Evolutionary conservation across 2,113 vertebrate genomes (phyloP), one percentile per base, ranked within the genome.

Genomic region (Gnathochromis pfefferi): DNA sequence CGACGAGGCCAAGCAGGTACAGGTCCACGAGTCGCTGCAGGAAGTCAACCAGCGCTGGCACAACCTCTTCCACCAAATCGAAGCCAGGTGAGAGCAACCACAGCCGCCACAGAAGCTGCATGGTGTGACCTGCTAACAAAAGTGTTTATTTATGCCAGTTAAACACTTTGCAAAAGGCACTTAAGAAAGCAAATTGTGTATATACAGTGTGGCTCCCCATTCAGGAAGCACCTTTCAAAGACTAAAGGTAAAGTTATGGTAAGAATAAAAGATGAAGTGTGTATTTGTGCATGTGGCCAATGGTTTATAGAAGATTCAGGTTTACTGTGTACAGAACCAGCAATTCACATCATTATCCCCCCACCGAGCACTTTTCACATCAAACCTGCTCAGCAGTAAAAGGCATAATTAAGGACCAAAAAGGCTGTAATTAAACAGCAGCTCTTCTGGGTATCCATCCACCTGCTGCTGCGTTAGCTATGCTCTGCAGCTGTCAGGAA

Each of bases 21-120:
- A 98, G 95, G 96, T 98, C 38, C 95, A 97, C 2, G 97, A 97
- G 85, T 97, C 97, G 14, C 95, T 99, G 88, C 96, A 93, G 84
- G 97, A 98, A 92, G 96, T 98, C 91, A 98, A 96, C 17, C 97
- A 97, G 82, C 97, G 97, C 58, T 99, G 98, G 98, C 97, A 99
- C 86, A 96, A 97, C 87, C 97, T 99, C 86, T 98, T 98, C 12
- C 97, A 97, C 87, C 96, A 98, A 93, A 98, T 98, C 13, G 97
- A 97, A 68, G 96, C 96, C 87, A 97, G 99, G 99, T 99, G 96
- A 97, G 97, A 65, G 28, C 54, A 33, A 11, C 60, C 4, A 5
- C 58, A 63, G 47, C 23, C 19, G 14, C 7, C 19, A 26, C 28
- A 45, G 9, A 28, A 33, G 55, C 81, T 58, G 9, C n/a, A 19